These are phyloP conservation scores for Chloroclysta siterata DNA, from an alignment of 2,888 invertebrate species.

Conservation along the genomic window DNA sequence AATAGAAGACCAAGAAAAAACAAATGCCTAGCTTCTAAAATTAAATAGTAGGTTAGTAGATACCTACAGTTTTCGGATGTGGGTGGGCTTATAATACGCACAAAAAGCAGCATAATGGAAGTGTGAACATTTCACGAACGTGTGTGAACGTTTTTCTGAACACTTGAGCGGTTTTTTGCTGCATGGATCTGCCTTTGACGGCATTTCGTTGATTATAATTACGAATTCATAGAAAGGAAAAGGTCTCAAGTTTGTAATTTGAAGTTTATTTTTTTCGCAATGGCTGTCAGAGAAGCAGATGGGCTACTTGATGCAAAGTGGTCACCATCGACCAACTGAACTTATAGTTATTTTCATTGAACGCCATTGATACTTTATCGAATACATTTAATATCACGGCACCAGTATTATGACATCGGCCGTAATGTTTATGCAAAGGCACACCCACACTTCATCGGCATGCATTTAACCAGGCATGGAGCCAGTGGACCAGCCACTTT, in stretches of 20 bases:
- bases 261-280: no score
- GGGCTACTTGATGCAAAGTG: no score
- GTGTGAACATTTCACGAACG: slow-evolving; percentile 35
- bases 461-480: slow-evolving; percentile 58
- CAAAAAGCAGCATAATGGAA: slow-evolving; percentile 34
- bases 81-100: slow-evolving; percentile 37
- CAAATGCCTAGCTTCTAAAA: background rate
- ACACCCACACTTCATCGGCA: slow-evolving; percentile 73
- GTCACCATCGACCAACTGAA: no score
- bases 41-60: slow-evolving; percentile 3
- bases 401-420: slow-evolving; percentile 60
- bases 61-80: slow-evolving; percentile 27
- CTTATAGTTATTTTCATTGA: slow-evolving; percentile 13
- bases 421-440: slow-evolving; percentile 69
- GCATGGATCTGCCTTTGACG: slow-evolving; percentile 9
- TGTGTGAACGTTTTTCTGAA: slow-evolving; percentile 34
- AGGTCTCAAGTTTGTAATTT: background rate
- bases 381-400: slow-evolving; percentile 25
- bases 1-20: background rate
- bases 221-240: background rate
- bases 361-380: slow-evolving; percentile 30
- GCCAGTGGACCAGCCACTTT: background rate
- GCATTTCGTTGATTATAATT: background rate
- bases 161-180: slow-evolving; percentile 16
- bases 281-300: no score